These are phyloP conservation scores for Holcopasites calliopsidis DNA, from an alignment of 1,140 invertebrate genomes.

Conservation along the genomic window DNA sequence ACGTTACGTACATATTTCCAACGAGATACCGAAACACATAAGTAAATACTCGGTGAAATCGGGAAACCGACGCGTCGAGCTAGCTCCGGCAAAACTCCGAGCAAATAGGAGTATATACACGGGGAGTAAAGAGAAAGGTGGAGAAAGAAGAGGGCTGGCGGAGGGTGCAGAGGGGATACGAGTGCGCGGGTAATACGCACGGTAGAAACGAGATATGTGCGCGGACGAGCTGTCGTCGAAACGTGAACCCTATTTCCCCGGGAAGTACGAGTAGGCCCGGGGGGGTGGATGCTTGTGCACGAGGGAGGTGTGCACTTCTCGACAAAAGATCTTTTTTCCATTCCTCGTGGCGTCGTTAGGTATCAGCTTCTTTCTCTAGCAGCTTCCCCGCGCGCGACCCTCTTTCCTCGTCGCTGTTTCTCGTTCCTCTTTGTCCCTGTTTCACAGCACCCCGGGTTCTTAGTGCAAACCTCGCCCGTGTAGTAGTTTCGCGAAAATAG, in stretches of 20 bases:
- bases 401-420: background rate
- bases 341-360: constrained; percentile 35
- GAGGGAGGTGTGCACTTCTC: constrained; percentile 37
- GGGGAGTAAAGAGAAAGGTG: background rate
- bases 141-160: background rate
- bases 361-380: constrained; percentile 16
- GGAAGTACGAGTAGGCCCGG: constrained; percentile 45
- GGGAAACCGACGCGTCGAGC: too few species aligned
- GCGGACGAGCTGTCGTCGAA: constrained; percentile 51
- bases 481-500: constrained; percentile 66
- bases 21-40: background rate
- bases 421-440: constrained; percentile 33
- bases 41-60: background rate
- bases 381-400: background rate
- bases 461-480: constrained; percentile 40
- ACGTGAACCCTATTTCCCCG: constrained; percentile 55
- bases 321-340: constrained; percentile 64
- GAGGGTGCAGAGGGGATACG: background rate
- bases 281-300: constrained; percentile 21
- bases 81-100: background rate
- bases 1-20: background rate
- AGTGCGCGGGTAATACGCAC: constrained; percentile 33
- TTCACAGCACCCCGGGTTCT: constrained; percentile 41
- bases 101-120: background rate
- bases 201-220: constrained; percentile 23